Conservation (phyloP, 35 echinoderm and acorn worm genomes). For the Strongylocentrotus purpuratus region DNA sequence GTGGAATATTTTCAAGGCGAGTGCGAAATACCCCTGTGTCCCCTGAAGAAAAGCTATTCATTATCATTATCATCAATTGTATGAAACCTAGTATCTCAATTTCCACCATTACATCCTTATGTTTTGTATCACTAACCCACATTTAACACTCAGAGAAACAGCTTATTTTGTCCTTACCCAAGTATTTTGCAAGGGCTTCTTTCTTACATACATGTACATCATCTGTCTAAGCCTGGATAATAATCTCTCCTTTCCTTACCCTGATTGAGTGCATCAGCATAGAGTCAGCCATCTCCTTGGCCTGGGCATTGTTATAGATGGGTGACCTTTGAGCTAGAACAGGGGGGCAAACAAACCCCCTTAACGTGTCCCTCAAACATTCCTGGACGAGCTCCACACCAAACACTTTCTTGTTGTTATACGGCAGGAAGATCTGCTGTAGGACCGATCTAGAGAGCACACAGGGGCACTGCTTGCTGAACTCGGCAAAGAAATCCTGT, state of each 20-base stretch:
- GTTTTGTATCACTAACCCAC: too few species aligned
- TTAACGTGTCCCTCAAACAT: slow-evolving; percentile 67
- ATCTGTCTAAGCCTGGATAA: too few species aligned
- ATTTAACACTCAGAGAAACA: too few species aligned
- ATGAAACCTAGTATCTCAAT: too few species aligned
- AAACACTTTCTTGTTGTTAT: slow-evolving; percentile 88
- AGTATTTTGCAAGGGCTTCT: too few species aligned
- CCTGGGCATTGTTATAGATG: slow-evolving; percentile 87
- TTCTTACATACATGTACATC: too few species aligned
- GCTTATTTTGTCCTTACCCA: too few species aligned
- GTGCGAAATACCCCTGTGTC: too few species aligned
- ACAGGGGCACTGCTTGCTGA: slow-evolving; percentile 92
- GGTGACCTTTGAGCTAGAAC: slow-evolving; percentile 60
- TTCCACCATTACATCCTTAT: too few species aligned
- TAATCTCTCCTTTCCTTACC: slow-evolving; percentile 54
- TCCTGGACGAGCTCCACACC: slow-evolving; percentile 85
- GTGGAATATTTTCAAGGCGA: too few species aligned
- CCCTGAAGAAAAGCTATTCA: too few species aligned
- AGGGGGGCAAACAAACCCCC: slow-evolving; percentile 74
- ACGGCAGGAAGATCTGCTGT: slow-evolving; percentile 83
- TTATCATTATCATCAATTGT: too few species aligned
- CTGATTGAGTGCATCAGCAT: slow-evolving; percentile 76
- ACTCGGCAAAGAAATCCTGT: slow-evolving; percentile 88
- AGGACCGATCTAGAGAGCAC: slow-evolving; percentile 82
- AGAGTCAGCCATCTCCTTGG: slow-evolving; percentile 86